These are phyloP conservation scores for Campylomormyrus tamandua DNA, from an alignment of 2,113 vertebrate species.

Conservation along the genomic window DNA sequence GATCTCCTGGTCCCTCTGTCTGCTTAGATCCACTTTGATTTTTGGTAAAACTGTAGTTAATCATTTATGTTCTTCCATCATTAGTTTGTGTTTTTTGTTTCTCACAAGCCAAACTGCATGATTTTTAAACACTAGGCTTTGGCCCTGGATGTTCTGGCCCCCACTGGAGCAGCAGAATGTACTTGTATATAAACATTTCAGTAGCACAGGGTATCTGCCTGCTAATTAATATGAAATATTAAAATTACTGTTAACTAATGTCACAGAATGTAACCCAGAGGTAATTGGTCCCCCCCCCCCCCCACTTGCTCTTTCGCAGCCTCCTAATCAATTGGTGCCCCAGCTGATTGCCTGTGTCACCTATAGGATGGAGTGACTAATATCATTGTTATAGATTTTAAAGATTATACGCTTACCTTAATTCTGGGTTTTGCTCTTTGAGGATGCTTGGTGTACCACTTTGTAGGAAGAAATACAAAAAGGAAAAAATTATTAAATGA, in stretches of 20 bases:
- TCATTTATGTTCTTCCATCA: neutral
- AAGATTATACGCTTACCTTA: neutral
- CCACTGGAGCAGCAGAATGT: neutral
- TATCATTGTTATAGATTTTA: neutral
- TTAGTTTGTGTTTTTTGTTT: neutral
- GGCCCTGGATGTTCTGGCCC: neutral
- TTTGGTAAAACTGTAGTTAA: neutral
- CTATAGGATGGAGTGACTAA: neutral
- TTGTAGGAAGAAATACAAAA: neutral
- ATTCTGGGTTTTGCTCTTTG: neutral
- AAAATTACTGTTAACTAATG: neutral
- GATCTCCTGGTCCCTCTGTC: neutral
- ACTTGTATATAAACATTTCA: no score
- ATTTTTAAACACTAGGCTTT: neutral
- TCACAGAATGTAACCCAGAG: neutral
- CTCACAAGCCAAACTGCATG: neutral
- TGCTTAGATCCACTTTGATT: neutral
- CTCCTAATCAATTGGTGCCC: neutral
- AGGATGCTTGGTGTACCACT: neutral
- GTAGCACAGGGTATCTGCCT: neutral
- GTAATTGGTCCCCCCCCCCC: neutral
- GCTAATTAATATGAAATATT: neutral
- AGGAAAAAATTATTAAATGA: neutral
- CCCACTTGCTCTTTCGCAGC: neutral
- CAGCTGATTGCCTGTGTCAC: neutral